Evolutionary conservation across 2,113 vertebrate species (phyloP), one percentile per base, ranked within the genome.

Genomic region (Carassius auratus): DNA sequence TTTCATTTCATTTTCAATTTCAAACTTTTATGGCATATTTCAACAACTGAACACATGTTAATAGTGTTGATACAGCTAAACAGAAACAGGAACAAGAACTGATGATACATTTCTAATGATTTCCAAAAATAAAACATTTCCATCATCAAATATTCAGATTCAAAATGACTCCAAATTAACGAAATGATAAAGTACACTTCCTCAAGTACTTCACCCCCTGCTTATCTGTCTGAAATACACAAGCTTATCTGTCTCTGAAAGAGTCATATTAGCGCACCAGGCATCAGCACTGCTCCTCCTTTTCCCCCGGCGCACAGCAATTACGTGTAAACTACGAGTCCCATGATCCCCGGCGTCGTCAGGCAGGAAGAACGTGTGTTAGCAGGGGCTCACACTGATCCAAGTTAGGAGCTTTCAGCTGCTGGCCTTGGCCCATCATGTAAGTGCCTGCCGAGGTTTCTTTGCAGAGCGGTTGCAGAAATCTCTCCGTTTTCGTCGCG

Each of bases 351-450:
- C 61, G 76, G 93, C 96, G 94, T 75, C 55, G 79, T 84, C 82
- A 90, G 93, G 94, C 94, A 95, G 96, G 95, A 96, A 96, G 93
- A 91, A 92, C 96, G 95, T 94, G 93, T 94, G 94, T 94, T 95
- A 94, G 92, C 87, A 92, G 92, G 94, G 93, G 92, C 93, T 95
- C 95, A 92, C 92, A 91, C 91, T 90, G 96, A 95, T 96, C 96
- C 96, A 97, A 97, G 96, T 97, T 97, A 96, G 96, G 96, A 96
- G 95, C 95, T 94, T 93, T 95, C 91, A 95, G 96, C 96, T 96
- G 95, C 95, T 95, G 96, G 96, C 93, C 92, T 95, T 93, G 96
- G 97, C 96, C 96, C 96, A 97, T 96, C 96, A 97, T 97, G 94
- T 97, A 97, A 96, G 94, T 59, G 68, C 95, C 94, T 94, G 94